Evolutionary conservation across 2,113 vertebrate genomes (phyloP).

Genomic region (Hypomesus transpacificus): DNA sequence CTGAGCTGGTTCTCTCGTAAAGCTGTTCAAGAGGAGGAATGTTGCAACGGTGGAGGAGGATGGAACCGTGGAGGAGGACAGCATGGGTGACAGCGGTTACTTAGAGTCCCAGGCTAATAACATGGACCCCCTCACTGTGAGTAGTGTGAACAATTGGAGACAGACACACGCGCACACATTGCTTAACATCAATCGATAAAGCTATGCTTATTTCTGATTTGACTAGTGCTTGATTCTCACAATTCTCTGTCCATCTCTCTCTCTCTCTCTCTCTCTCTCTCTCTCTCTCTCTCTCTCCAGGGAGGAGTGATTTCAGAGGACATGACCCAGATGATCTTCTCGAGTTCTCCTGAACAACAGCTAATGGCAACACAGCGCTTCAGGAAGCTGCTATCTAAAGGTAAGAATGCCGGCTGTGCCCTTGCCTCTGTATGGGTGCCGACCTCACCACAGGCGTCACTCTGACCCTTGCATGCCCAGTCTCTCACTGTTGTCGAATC

Average conservation of each 20-base stretch:
- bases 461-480: background rate
- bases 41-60: conserved; percentile 90
- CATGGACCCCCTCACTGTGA: conserved; percentile 89
- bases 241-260: background rate
- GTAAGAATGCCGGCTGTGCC: conserved; percentile 56
- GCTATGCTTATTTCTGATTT: no score
- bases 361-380: conserved; percentile 97
- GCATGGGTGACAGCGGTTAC: conserved; percentile 93
- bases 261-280: background rate
- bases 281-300: conserved; percentile 36
- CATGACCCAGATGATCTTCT: conserved; percentile 99
- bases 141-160: conserved; percentile 22
- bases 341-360: conserved; percentile 90
- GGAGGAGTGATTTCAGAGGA: conserved; percentile 89
- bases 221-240: no score
- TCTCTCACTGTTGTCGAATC: background rate
- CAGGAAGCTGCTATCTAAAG: conserved; percentile 96
- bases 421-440: no score
- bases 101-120: conserved; percentile 95
- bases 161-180: background rate
- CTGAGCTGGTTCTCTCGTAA: conserved; percentile 11
- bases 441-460: background rate
- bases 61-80: conserved; percentile 84
- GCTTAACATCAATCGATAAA: background rate
- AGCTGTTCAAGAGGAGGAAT: conserved; percentile 97